Base-by-base conservation (phyloP, 2,888 invertebrate species). In the Auanema sp. region DNA sequence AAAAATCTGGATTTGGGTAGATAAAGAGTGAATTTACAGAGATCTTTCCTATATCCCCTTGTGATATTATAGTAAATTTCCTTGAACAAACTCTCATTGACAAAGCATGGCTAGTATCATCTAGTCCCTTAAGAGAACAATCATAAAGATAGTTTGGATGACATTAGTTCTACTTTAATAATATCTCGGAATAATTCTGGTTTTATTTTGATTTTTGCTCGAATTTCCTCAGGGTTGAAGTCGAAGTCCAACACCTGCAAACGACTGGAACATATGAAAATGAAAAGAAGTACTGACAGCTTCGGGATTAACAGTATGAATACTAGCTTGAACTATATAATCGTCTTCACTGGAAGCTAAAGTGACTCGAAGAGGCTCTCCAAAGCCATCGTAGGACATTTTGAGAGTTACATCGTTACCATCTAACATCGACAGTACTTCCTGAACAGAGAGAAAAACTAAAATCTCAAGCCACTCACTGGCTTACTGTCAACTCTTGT, bases 391-490 rank as follows among this genome's bases (percentile, higher is more conserved):
- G 51, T 71, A 71, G 12, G 61, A 51, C 40, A 68, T 14, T 56
- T 66, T 64, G 0, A 64, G 57, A 10, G 68, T 63, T 47, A 49
- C 60, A 16, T 61, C 44, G 12, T 56, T 50, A 12, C 66, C 65
- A 41, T 71, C 71, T 5, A 65, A 43, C 25, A 71, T 71, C 18
- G 58, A 63, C 4, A 71, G 58, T n/a, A 64, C 59, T 42, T 71
- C 71, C 66, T 66, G 58, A 42, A 60, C 47, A 47, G 21, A 5
- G 4, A 47, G 10, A 5, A 47, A 5, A 21, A 43, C 11, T 43
- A 43, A 10, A n/a, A 5, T 1, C 2, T 16, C 43, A 3, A 24
- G n/a, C 5, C 23, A 18, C 11, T 52, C 1, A 25, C 12, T 43
- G 41, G 21, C 52, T 16, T 53, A 69, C 66, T 42, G 52, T 49